Evolutionary conservation across 2,797 vertebrate genomes (phyloP), one percentile per base, ranked within the genome.

Genomic region (Sebastes iracundus): DNA sequence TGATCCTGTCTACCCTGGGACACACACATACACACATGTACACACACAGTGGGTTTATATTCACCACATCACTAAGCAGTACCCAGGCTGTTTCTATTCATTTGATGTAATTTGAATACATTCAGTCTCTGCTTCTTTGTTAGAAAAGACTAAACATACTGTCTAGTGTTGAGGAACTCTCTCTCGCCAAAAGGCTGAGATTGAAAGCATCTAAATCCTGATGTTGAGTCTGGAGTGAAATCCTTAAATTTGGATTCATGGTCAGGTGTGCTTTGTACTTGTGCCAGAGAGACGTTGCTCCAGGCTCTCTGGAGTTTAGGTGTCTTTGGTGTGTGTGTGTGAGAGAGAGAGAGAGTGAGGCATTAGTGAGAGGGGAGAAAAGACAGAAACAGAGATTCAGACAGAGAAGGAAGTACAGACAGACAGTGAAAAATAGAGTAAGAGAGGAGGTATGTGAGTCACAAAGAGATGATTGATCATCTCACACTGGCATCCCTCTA

Each of bases 231-330:
- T 88, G 77, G 77, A 89, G 84, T 70, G 61, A 73, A 85, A 79
- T 90, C 80, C 75, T 90, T 88, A 85, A 87, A 86, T 93, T 94
- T 88, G 82, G 88, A 93, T 93, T 91, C 89, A 89, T 79, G 84
- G 81, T 92, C 90, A 92, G 88, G 87, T 91, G 85, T 78, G 75
- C 92, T 94, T 94, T 95, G 91, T 93, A 86, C 90, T 90, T 68
- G 52, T 86, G 91, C 95, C 94, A 95, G 75, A 27, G 33, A 87
- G 91, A 92, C 80, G 5, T 77, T 81, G 82, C 91, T 91, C 72
- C 72, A 74, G 90, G 89, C 88, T 90, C 68, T 78, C 68, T 62
- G 72, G 75, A 30, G 69, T 87, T 88, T 79, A 77, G 59, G 64
- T 82, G 75, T 90, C 82, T 90, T 81, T 73, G 55, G 66, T 87